Evolutionary conservation across 2,797 vertebrate species (phyloP).

Genomic region (Myiotriccus ornatus): DNA sequence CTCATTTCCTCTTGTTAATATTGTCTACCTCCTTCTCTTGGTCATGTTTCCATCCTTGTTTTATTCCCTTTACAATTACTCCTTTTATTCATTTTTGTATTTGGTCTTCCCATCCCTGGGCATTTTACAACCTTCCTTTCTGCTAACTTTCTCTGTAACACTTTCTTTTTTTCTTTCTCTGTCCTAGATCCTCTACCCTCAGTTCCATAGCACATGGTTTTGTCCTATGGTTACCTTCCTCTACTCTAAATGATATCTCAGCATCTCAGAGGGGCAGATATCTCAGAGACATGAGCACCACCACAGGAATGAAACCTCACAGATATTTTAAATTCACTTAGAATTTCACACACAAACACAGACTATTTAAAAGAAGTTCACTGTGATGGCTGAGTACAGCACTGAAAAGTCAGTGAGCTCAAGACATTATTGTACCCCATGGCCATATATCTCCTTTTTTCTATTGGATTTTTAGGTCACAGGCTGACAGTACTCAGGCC

Average conservation of each 20-base stretch:
- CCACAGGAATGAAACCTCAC: neutral
- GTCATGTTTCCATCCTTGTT: neutral
- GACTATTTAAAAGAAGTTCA: neutral
- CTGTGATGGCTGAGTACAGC: neutral
- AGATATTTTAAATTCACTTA: neutral
- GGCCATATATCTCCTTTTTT: neutral
- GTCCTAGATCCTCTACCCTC: neutral
- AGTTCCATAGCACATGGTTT: neutral
- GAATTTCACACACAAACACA: neutral
- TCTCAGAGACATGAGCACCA: neutral
- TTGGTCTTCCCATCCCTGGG: neutral
- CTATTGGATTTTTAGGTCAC: neutral
- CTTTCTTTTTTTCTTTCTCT: neutral
- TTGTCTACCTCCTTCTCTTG: neutral
- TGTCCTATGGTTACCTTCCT: neutral
- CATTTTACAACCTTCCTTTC: neutral
- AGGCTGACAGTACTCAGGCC: neutral
- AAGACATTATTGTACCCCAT: neutral
- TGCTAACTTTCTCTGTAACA: neutral
- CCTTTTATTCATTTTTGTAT: neutral
- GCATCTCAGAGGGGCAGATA: neutral
- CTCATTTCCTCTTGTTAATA: neutral
- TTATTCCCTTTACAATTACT: neutral
- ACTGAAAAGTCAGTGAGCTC: neutral
- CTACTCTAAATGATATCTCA: neutral